Evolutionary conservation across 2,113 vertebrate genomes (phyloP).

Genomic region (Gallinago jamesoni): DNA sequence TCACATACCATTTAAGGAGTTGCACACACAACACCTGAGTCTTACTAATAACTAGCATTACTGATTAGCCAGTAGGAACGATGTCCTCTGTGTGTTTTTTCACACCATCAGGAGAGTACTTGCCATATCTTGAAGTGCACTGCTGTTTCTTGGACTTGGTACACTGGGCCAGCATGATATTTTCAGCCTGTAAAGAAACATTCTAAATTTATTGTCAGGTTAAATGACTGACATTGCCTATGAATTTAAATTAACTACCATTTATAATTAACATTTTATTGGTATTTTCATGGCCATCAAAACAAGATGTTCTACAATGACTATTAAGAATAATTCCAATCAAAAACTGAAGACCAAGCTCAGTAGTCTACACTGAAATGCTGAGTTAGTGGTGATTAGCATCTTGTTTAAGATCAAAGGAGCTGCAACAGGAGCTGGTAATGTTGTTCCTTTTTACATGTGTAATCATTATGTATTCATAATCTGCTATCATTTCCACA

Average conservation of each 20-base stretch:
- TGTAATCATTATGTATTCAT: not conserved
- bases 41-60: not conserved
- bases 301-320: not conserved
- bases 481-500: not conserved
- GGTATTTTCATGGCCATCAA: not conserved
- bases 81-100: not conserved
- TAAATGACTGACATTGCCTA: not conserved
- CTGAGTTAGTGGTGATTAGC: not conserved
- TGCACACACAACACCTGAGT: not conserved
- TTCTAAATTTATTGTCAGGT: not conserved
- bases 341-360: not conserved
- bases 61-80: not conserved
- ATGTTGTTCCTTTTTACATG: not conserved
- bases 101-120: slow-evolving; percentile 46
- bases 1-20: not conserved
- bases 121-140: slow-evolving; percentile 74
- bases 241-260: not conserved
- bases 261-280: not conserved
- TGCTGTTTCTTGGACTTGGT: slow-evolving; percentile 81
- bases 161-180: slow-evolving; percentile 75
- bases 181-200: slow-evolving; percentile 66
- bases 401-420: not conserved
- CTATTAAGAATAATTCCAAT: not conserved
- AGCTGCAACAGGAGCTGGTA: not conserved
- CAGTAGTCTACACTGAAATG: not conserved